Evolutionary conservation across 1,140 invertebrate genomes (phyloP).

Genomic region (Pectinophora gossypiella): DNA sequence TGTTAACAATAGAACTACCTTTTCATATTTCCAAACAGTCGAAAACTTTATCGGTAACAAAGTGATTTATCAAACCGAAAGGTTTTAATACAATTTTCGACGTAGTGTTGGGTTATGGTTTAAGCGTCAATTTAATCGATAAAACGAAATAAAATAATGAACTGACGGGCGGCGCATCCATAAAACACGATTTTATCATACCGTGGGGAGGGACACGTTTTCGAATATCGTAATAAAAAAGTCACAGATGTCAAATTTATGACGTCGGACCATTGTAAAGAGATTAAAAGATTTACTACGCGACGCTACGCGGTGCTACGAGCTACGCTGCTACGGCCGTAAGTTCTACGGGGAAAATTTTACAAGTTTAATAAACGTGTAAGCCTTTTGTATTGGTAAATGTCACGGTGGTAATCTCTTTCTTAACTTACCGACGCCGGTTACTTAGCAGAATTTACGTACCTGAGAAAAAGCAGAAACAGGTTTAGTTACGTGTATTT

Average conservation of each 20-base stretch:
- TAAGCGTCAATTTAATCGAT: constrained; percentile 59
- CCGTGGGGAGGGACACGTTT: constrained; percentile 69
- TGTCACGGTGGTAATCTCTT: not conserved
- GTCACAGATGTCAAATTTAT: constrained; percentile 75
- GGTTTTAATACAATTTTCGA: not conserved
- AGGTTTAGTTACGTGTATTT: too few relatives aligned
- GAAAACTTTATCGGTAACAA: too few relatives aligned
- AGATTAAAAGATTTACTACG: constrained; percentile 73
- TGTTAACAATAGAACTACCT: too few relatives aligned
- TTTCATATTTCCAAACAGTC: too few relatives aligned
- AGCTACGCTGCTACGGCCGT: constrained; percentile 21
- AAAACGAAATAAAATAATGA: constrained; percentile 68
- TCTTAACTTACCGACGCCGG: not conserved
- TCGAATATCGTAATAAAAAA: constrained; percentile 75
- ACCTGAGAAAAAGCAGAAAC: constrained; percentile 4
- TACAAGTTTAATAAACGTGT: constrained; percentile 38
- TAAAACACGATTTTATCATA: constrained; percentile 74
- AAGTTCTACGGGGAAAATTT: constrained; percentile 31
- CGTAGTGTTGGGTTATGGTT: constrained; percentile 22
- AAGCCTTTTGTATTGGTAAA: constrained; percentile 25
- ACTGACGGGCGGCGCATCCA: constrained; percentile 51
- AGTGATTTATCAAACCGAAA: not conserved
- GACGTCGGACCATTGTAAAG: constrained; percentile 69
- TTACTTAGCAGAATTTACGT: not conserved
- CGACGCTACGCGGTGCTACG: constrained; percentile 16